Percentiles rank a stretch among this genome's conserved stretches.
Conservation (phyloP, 2,888 invertebrate genomes). For the Clanis bilineata region DNA sequence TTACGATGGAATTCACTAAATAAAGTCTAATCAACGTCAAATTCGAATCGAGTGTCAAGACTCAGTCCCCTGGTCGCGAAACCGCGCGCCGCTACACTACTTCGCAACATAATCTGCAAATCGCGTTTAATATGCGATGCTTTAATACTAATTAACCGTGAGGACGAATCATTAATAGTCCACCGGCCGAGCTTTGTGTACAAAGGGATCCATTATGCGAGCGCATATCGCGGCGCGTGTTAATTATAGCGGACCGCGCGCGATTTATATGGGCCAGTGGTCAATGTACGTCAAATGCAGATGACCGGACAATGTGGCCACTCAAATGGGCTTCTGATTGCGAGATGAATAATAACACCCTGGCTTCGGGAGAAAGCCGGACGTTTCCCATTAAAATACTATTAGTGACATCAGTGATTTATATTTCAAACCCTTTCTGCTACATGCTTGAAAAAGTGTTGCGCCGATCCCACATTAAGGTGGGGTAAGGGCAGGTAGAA, state of each 20-base stretch:
- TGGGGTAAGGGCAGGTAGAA: too few relatives aligned
- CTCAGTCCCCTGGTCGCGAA: conserved; percentile 26
- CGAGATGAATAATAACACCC: conserved; percentile 29
- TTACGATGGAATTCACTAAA: too few relatives aligned
- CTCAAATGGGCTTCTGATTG: conserved; percentile 38
- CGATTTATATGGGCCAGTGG: conserved; percentile 64
- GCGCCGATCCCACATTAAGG: too few relatives aligned
- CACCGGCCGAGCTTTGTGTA: conserved; percentile 65
- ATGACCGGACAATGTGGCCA: conserved; percentile 44
- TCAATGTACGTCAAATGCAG: conserved; percentile 53
- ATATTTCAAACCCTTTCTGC: too few relatives aligned
- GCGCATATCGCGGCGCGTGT: conserved; percentile 40
- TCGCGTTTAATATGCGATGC: conserved; percentile 35
- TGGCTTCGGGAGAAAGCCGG: conserved; percentile 25
- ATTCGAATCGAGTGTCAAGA: too few relatives aligned
- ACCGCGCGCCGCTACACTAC: conserved; percentile 35
- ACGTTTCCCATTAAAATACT: conserved; percentile 21
- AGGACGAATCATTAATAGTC: conserved; percentile 57
- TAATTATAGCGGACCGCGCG: conserved; percentile 39
- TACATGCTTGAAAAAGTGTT: too few relatives aligned
- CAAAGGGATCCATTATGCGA: conserved; percentile 67
- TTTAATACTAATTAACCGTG: conserved; percentile 60
- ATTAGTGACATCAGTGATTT: background rate
- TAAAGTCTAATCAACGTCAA: too few relatives aligned
- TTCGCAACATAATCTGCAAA: conserved; percentile 47